phyloP scores from a whole-genome alignment of 2,797 vertebrate genomes.

The Acanthis flammea region DNA sequence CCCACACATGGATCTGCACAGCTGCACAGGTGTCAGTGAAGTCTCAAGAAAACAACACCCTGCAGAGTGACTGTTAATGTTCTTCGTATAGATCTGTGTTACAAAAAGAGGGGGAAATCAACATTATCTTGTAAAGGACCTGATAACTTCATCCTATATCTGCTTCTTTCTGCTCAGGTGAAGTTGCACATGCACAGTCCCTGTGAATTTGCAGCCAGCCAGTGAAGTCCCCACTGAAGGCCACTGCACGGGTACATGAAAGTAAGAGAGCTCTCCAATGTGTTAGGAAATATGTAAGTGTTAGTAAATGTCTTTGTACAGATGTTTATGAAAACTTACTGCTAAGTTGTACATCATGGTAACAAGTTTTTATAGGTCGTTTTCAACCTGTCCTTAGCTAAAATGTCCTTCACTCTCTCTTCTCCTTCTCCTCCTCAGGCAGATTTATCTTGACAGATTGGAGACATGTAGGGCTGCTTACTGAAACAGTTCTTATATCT shows the following conservation, averaged over 20 bases:
- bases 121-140: background rate
- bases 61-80: background rate
- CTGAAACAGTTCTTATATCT: background rate
- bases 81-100: background rate
- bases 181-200: background rate
- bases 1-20: no score
- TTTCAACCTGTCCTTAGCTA: background rate
- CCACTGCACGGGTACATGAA: background rate
- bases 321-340: background rate
- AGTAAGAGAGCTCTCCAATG: background rate
- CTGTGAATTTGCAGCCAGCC: background rate
- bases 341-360: background rate
- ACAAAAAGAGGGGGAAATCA: background rate
- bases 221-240: background rate
- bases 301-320: background rate
- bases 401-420: background rate
- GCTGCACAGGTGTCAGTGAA: background rate
- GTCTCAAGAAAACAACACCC: background rate
- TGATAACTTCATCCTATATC: background rate
- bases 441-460: background rate
- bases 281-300: background rate
- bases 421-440: background rate
- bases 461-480: background rate
- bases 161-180: background rate
- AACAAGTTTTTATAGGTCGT: background rate